A percentile compares a stretch with the other conserved stretches of the same genome.
These are phyloP conservation scores for Erpobdella octoculata DNA, from an alignment of 2,888 invertebrate genomes.

Conservation along the genomic window DNA sequence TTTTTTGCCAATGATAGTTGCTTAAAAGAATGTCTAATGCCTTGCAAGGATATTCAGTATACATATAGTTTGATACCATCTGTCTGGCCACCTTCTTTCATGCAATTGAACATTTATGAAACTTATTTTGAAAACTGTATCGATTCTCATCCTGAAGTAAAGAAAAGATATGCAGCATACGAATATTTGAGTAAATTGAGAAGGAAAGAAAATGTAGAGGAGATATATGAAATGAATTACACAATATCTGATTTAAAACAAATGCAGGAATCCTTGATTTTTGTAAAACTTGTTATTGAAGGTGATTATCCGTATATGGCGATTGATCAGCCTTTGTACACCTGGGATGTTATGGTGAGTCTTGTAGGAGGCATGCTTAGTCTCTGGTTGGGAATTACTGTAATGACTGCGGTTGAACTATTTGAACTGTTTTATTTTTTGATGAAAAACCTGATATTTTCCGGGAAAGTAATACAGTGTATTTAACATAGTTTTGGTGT, in stretches of 20 bases:
- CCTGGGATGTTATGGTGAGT: constrained; percentile 8
- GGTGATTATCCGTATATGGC: background rate
- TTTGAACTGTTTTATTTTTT: constrained; percentile 2
- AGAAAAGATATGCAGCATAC: background rate
- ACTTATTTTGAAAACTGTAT: background rate
- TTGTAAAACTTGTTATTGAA: constrained; percentile 15
- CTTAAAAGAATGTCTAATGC: background rate
- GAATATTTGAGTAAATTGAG: too few species aligned
- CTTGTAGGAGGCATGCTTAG: constrained; percentile 18
- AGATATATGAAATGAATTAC: background rate
- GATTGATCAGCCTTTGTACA: background rate
- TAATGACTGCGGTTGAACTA: constrained; percentile 16
- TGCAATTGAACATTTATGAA: constrained; percentile 8
- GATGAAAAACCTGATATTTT: too few species aligned
- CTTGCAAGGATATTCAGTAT: constrained; percentile 4
- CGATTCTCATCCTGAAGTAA: background rate
- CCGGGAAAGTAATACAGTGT: too few species aligned
- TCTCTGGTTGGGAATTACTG: constrained; percentile 23
- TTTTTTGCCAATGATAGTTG: background rate
- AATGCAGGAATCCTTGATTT: constrained; percentile 8
- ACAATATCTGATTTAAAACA: background rate
- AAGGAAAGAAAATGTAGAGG: background rate
- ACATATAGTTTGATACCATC: background rate
- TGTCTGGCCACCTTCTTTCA: constrained; percentile 3
- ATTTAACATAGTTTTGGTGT: too few species aligned